These are phyloP conservation scores for Chloropsis cyanopogon DNA, from an alignment of 2,113 vertebrate species.

Conservation along the genomic window DNA sequence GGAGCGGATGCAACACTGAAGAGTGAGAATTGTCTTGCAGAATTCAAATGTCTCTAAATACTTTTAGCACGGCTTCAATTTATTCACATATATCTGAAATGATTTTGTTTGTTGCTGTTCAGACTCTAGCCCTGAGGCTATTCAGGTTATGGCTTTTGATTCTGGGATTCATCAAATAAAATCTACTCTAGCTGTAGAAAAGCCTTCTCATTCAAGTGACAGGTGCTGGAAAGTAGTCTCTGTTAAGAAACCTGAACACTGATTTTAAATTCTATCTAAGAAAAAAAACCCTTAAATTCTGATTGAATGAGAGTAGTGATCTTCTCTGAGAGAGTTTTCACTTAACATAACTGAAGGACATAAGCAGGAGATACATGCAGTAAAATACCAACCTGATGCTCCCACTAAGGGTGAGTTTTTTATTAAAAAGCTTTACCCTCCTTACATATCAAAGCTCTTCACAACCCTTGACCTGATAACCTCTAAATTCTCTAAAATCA, in stretches of 20 bases:
- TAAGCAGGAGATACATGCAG: not conserved
- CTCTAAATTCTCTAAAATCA: not conserved
- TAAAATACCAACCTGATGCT: not conserved
- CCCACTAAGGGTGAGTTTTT: not conserved
- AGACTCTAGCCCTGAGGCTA: not conserved
- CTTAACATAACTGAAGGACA: not conserved
- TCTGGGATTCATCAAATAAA: not conserved
- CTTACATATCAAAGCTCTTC: not conserved
- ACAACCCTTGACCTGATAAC: not conserved
- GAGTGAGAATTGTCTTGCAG: not conserved
- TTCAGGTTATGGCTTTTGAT: not conserved
- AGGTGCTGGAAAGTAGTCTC: not conserved
- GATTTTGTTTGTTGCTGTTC: not conserved
- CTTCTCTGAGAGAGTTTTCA: not conserved
- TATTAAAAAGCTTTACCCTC: not conserved
- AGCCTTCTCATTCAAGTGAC: not conserved
- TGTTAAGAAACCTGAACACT: not conserved
- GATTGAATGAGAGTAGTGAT: not conserved
- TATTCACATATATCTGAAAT: not conserved
- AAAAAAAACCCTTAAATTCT: not conserved
- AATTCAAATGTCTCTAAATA: not conserved
- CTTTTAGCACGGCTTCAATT: not conserved
- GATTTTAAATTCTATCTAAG: not conserved
- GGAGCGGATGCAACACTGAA: not conserved
- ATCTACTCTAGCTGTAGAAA: not conserved